Percentiles rank a stretch among this genome's conserved stretches.
Evolutionary conservation across 2,113 vertebrate genomes (phyloP).

Genomic region (Carassius auratus): DNA sequence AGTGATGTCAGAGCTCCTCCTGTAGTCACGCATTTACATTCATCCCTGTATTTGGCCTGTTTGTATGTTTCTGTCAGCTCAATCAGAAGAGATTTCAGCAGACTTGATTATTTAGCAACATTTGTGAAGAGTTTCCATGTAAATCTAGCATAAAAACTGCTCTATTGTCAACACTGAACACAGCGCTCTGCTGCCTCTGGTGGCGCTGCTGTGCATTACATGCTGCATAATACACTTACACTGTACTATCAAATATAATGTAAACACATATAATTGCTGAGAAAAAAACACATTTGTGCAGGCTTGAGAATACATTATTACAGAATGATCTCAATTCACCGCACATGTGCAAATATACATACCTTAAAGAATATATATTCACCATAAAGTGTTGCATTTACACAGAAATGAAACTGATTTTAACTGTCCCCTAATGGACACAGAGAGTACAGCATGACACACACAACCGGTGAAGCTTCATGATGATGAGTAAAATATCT

Average conservation of each 20-base stretch:
- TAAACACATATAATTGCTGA: no score
- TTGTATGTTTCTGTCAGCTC: not conserved
- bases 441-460: not conserved
- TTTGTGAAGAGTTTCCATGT: not conserved
- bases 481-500: not conserved
- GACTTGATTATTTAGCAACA: not conserved
- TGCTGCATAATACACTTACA: no score
- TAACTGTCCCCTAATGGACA: not conserved
- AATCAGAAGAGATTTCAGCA: not conserved
- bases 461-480: no score
- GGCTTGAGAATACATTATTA: no score
- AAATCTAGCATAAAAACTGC: no score
- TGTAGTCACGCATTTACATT: not conserved
- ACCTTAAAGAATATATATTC: not conserved
- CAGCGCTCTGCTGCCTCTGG: no score
- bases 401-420: not conserved
- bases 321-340: no score
- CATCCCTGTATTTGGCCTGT: not conserved
- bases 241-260: no score
- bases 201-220: no score
- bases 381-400: not conserved
- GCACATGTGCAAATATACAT: no score
- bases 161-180: no score
- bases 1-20: not conserved
- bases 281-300: no score